phyloP scores from a whole-genome alignment of 1,140 invertebrate species.

The Trigoniulus corallinus region DNA sequence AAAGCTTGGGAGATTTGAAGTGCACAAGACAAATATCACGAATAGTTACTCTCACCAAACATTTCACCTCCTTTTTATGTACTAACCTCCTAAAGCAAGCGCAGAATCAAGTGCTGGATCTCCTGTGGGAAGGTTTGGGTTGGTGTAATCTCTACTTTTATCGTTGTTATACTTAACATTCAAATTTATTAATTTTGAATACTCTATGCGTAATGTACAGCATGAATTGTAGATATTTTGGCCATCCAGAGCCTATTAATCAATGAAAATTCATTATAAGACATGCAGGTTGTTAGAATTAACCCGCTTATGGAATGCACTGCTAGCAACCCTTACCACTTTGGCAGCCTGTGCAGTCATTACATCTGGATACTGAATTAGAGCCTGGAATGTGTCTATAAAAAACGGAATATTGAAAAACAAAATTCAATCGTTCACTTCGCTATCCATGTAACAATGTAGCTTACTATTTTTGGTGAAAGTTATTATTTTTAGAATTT shows the following conservation, averaged over 20 bases:
- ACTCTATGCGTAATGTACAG: conserved; percentile 97
- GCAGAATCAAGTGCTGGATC: conserved; percentile 46
- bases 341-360: conserved; percentile 91
- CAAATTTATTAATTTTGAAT: conserved; percentile 90
- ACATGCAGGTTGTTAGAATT: conserved; percentile 1
- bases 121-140: conserved; percentile 86
- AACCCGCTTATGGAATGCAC: background rate
- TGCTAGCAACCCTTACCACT: conserved; percentile 64
- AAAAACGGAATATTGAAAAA: conserved; percentile 21
- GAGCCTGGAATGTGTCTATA: conserved; percentile 94
- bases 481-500: conserved; percentile 96
- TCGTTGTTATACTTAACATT: conserved; percentile 99
- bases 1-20: too few species aligned
- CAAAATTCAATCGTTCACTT: conserved; percentile 11
- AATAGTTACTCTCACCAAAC: too few species aligned
- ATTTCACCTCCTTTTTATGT: too few species aligned
- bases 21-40: too few species aligned
- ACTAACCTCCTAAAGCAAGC: conserved; percentile 32
- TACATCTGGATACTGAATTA: conserved; percentile 95
- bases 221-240: conserved; percentile 99
- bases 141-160: conserved; percentile 97
- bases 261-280: conserved; percentile 19
- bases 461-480: conserved; percentile 99
- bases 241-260: conserved; percentile 81
- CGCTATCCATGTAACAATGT: conserved; percentile 6